A percentile compares a stretch with the other conserved stretches of the same genome.
Evolutionary conservation across 2,797 vertebrate species (phyloP).

Genomic region (Ciconia nigra): DNA sequence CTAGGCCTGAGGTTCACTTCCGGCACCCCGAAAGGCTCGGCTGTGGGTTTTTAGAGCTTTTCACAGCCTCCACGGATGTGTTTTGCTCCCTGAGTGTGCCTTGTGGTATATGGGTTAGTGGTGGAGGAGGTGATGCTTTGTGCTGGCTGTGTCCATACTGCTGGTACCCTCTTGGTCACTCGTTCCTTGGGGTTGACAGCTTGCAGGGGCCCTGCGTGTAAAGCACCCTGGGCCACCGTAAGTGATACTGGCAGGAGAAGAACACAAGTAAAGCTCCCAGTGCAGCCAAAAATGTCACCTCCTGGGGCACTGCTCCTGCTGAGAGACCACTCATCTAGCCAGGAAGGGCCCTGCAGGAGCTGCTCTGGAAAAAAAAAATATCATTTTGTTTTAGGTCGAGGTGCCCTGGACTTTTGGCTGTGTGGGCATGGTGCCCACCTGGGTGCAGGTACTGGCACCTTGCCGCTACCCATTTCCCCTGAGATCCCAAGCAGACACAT

Average conservation of each 20-base stretch:
- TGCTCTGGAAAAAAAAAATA: not conserved
- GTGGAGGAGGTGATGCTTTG: not conserved
- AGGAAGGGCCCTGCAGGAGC: not conserved
- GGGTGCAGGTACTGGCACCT: not conserved
- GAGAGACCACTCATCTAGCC: not conserved
- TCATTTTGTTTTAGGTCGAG: rapidly evolving
- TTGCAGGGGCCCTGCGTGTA: too few species aligned
- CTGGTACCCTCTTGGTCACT: not conserved
- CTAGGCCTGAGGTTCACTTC: rapidly evolving
- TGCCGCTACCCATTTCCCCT: not conserved
- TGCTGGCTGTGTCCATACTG: not conserved
- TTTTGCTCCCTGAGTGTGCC: not conserved
- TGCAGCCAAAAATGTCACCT: not conserved
- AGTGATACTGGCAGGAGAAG: not conserved
- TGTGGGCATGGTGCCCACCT: not conserved
- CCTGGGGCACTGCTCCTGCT: not conserved
- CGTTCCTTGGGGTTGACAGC: not conserved
- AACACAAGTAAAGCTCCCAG: not conserved
- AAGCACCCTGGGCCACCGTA: rapidly evolving
- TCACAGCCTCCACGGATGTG: not conserved
- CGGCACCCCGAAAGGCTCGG: rapidly evolving
- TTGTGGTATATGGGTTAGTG: too few species aligned
- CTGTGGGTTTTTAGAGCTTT: not conserved
- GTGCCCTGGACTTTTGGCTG: not conserved
- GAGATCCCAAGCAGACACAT: rapidly evolving